These are phyloP conservation scores for Drosophila greeni DNA, from an alignment of 2,888 invertebrate genomes.

Conservation along the genomic window DNA sequence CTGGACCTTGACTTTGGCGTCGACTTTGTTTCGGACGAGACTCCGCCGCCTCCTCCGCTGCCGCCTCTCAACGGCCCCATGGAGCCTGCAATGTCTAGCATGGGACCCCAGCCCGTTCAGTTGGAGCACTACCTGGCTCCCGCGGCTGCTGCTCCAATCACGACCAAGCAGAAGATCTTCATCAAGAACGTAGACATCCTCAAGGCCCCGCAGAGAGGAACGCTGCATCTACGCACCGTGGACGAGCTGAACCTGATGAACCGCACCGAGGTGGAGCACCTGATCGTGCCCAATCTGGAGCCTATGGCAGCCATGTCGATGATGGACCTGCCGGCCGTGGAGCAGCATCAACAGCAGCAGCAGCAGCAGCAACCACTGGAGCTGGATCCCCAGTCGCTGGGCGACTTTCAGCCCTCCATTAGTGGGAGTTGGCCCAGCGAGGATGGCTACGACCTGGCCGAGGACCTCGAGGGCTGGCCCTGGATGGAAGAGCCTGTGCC, in stretches of 20 bases:
- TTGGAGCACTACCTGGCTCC: slow-evolving; percentile 47
- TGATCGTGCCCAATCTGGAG: slow-evolving; percentile 76
- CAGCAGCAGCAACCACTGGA: slow-evolving; percentile 10
- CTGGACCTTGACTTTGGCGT: slow-evolving; percentile 61
- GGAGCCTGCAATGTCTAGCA: not conserved
- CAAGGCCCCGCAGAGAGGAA: slow-evolving; percentile 74
- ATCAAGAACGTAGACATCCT: slow-evolving; percentile 76
- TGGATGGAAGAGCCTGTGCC: slow-evolving; percentile 58
- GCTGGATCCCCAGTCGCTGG: slow-evolving; percentile 10
- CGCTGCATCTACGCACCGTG: slow-evolving; percentile 77
- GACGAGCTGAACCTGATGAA: slow-evolving; percentile 79
- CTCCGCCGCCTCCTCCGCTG: slow-evolving; percentile 39
- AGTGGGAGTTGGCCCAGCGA: slow-evolving; percentile 55
- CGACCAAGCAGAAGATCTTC: slow-evolving; percentile 71
- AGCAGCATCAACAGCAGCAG: slow-evolving; percentile 14
- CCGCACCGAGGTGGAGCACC: slow-evolving; percentile 77
- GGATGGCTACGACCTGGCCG: slow-evolving; percentile 66
- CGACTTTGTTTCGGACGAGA: slow-evolving; percentile 59
- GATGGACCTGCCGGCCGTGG: slow-evolving; percentile 42
- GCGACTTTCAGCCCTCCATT: slow-evolving; percentile 36
- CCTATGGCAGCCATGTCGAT: slow-evolving; percentile 42
- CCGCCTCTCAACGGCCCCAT: not conserved
- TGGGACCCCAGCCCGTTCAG: slow-evolving; percentile 31
- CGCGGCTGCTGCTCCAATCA: slow-evolving; percentile 2
- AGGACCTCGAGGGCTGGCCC: slow-evolving; percentile 70